These are phyloP conservation scores for Pungitius pungitius DNA, from an alignment of 2,113 vertebrate genomes.

Conservation along the genomic window DNA sequence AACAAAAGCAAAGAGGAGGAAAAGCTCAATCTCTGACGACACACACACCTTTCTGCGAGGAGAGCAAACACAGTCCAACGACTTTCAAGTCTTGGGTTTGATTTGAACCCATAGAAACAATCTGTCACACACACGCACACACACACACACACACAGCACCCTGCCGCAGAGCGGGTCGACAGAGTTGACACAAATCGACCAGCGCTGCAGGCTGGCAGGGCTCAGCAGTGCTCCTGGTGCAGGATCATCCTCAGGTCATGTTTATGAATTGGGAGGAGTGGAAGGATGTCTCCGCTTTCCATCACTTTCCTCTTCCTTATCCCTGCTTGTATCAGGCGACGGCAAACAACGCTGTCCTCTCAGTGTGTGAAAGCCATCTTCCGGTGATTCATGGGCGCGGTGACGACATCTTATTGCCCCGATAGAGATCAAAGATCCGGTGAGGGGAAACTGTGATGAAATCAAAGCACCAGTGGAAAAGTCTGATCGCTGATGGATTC, in stretches of 20 bases:
- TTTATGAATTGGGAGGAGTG: slow-evolving; percentile 85
- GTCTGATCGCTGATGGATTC: slow-evolving; percentile 57
- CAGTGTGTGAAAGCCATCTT: slow-evolving; percentile 11
- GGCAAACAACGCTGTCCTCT: slow-evolving; percentile 27
- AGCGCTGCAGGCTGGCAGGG: slow-evolving; percentile 63
- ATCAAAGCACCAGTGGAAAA: slow-evolving; percentile 61
- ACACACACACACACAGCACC: slow-evolving; percentile 16
- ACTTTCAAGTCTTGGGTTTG: slow-evolving; percentile 68
- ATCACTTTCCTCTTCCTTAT: slow-evolving; percentile 70
- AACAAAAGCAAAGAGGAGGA: slow-evolving; percentile 67
- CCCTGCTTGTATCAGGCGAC: slow-evolving; percentile 29
- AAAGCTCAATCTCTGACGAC: slow-evolving; percentile 56
- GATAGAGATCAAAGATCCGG: slow-evolving; percentile 65
- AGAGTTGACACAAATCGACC: slow-evolving; percentile 65
- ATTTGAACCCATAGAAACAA: slow-evolving; percentile 56
- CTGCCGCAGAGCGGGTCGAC: slow-evolving; percentile 52
- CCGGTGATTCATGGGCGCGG: slow-evolving; percentile 51
- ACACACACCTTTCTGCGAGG: slow-evolving; percentile 62
- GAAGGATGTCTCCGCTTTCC: slow-evolving; percentile 52
- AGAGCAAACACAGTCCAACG: slow-evolving; percentile 67
- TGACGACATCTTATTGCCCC: slow-evolving; percentile 55
- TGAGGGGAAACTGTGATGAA: slow-evolving; percentile 62
- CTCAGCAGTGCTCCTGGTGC: slow-evolving; percentile 53
- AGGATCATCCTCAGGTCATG: slow-evolving; percentile 85
- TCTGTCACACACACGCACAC: slow-evolving; percentile 27